phyloP scores from a whole-genome alignment of 92 coral and sea anemone genomes.

The Umimayanthus chanpuru region DNA sequence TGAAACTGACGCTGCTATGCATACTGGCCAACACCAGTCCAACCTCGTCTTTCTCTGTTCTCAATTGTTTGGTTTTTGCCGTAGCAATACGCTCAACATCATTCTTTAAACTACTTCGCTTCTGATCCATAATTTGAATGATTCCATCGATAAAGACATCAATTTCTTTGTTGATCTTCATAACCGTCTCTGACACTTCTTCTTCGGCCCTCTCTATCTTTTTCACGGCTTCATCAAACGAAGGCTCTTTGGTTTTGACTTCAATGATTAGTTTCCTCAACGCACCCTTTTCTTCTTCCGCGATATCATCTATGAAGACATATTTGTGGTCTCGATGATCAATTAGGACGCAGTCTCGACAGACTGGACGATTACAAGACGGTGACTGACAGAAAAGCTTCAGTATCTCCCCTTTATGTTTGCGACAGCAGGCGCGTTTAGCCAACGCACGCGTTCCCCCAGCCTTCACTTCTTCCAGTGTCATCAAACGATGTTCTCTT shows the following conservation, averaged over 20 bases:
- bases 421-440: too few relatives aligned
- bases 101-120: background rate
- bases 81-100: background rate
- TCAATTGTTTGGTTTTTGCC: background rate
- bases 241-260: too few relatives aligned
- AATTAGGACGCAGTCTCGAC: background rate
- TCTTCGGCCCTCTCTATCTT: too few relatives aligned
- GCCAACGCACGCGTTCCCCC: too few relatives aligned
- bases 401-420: background rate
- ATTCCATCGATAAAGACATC: background rate
- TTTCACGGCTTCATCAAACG: too few relatives aligned
- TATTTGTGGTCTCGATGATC: background rate
- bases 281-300: too few relatives aligned
- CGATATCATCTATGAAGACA: background rate
- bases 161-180: background rate
- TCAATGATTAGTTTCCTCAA: too few relatives aligned
- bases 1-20: background rate
- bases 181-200: too few relatives aligned
- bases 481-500: too few relatives aligned
- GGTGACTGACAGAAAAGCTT: conserved; percentile 62
- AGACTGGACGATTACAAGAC: background rate
- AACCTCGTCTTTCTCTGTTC: background rate
- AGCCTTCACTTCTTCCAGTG: too few relatives aligned
- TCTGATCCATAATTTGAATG: background rate
- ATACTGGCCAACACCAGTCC: background rate